Conservation (phyloP, 1,140 invertebrate genomes). For the Oscheius sp. region DNA sequence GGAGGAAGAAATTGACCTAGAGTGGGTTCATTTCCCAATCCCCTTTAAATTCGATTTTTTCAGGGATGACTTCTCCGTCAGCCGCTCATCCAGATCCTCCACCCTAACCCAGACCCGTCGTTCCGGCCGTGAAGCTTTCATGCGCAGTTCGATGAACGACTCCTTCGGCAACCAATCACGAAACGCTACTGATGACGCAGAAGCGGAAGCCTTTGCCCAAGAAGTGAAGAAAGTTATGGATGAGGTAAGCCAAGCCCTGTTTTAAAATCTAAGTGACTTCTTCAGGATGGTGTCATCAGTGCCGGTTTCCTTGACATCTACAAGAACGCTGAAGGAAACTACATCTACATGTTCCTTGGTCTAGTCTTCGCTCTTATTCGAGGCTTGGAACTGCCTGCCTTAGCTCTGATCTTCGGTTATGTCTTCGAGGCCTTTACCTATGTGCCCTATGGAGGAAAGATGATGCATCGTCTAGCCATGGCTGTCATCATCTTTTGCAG, state of each 20-base stretch:
- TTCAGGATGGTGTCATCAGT: conserved; percentile 36
- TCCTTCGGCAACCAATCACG: conserved; percentile 37
- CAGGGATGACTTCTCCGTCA: conserved; percentile 2
- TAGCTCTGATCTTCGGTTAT: conserved; percentile 35
- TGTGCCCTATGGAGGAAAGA: conserved; percentile 16
- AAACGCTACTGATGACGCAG: conserved; percentile 42
- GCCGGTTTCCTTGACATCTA: conserved; percentile 35
- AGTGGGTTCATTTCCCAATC: conserved; percentile 25
- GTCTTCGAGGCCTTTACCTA: conserved; percentile 34
- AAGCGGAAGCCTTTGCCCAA: conserved; percentile 44
- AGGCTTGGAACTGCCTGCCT: conserved; percentile 34
- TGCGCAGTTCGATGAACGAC: conserved; percentile 6
- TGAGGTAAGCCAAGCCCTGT: too few relatives aligned
- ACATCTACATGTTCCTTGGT: conserved; percentile 27
- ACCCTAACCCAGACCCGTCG: not conserved
- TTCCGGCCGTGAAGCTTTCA: conserved; percentile 22
- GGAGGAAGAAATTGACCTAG: conserved; percentile 34
- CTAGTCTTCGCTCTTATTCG: conserved; percentile 27
- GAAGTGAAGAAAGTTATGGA: conserved; percentile 44
- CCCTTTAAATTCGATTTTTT: not conserved
- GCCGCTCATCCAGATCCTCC: conserved; percentile 7
- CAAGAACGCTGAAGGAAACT: conserved; percentile 39
- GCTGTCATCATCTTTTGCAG: conserved; percentile 29
- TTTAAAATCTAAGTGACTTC: too few relatives aligned
- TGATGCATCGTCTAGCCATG: conserved; percentile 33